These are phyloP conservation scores for Nothocercus julius DNA, from an alignment of 2,113 vertebrate species.

Conservation along the genomic window DNA sequence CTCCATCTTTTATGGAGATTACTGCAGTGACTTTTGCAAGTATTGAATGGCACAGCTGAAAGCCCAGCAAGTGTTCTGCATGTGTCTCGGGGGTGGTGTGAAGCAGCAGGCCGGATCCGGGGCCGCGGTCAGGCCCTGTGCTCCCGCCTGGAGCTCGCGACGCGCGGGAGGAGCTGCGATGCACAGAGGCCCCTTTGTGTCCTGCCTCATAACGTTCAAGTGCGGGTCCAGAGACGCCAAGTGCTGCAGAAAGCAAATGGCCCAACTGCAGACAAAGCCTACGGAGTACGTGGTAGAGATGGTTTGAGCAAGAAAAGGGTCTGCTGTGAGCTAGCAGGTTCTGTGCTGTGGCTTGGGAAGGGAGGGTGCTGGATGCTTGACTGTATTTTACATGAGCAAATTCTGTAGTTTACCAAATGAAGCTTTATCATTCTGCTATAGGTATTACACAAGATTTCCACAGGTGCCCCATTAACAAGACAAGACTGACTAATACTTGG, in stretches of 20 bases:
- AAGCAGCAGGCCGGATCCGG: background rate
- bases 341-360: background rate
- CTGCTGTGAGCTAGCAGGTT: background rate
- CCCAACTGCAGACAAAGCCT: conserved; percentile 5
- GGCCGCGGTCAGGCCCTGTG: background rate
- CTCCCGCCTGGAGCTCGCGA: background rate
- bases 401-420: background rate
- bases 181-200: conserved; percentile 39
- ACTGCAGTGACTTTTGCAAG: background rate
- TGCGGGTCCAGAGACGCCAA: conserved; percentile 29
- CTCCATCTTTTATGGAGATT: background rate
- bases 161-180: background rate
- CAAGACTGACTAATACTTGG: background rate
- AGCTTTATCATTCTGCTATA: background rate
- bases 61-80: background rate
- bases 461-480: background rate
- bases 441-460: background rate
- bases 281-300: background rate
- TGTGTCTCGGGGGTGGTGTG: background rate
- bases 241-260: conserved; percentile 26
- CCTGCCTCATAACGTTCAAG: background rate
- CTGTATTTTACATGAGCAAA: background rate
- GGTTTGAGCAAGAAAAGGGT: background rate
- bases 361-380: background rate
- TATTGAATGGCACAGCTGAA: background rate